Evolutionary conservation across 2,888 invertebrate species (phyloP), one percentile per base, ranked within the genome.

Genomic region (Troides oblongomaculatus): DNA sequence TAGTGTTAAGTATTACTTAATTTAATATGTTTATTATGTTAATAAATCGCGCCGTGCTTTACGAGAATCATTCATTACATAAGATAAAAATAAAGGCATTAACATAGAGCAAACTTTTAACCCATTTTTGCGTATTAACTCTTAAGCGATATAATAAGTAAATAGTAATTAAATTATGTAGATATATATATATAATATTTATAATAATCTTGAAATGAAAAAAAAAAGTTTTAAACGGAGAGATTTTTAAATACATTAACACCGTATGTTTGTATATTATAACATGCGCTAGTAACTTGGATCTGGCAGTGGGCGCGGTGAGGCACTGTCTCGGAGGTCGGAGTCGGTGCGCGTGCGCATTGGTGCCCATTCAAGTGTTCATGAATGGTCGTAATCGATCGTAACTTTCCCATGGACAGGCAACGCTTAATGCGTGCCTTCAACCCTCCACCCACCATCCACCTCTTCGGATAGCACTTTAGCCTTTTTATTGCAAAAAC

Each of bases 311-410:
- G 77, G 79, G 81, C 76, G 77, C 80, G 79, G 80, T 78, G 81
- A 81, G 82, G 81, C 82, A 84, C 82, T 83, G 85, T 84, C 82
- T 84, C 78, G 77, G 78, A 79, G 80, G 82, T 79, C 80, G 82
- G 78, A 79, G 81, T 81, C 80, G 79, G 81, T 82, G 81, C 84
- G 81, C 82, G 80, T 82, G 81, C 84, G 84, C 85, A 78, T 84
- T 85, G 85, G 86, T 83, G 86, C 87, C 87, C 90, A 89, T 90
- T 92, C 89, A 90, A 87, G 85, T 89, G 86, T 86, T 87, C 84
- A 89, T 90, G 90, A 90, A 91, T 90, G 91, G 86, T 85, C 78
- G 87, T 88, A 87, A 88, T 83, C 84, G 64, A 84, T 88, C 82
- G 88, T 85, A 85, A 86, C 89, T 89, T 90, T 90, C 90, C 88